Percentiles rank a stretch among this genome's conserved stretches.
Conservation (phyloP, 2,797 vertebrate species). For the Karalla daura region DNA sequence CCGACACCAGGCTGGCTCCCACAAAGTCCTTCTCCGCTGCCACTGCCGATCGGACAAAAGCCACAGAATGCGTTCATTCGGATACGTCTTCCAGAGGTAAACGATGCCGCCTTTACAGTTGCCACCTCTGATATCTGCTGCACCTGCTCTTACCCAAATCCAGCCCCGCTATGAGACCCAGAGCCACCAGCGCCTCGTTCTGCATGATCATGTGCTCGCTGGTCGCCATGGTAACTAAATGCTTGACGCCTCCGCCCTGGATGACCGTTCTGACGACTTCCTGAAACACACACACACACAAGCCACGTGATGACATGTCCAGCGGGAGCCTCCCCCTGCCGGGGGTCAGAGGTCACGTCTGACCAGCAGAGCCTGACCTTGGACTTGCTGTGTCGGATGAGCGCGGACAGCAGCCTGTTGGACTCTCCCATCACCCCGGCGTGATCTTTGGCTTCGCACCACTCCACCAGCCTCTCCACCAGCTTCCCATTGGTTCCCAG, state of each 20-base stretch:
- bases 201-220: slow-evolving; percentile 99
- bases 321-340: too few species aligned
- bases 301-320: background rate
- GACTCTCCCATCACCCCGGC: slow-evolving; percentile 99
- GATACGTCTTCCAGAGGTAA: too few species aligned
- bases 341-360: too few species aligned
- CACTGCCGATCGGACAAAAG: slow-evolving; percentile 74
- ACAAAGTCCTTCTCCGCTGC: slow-evolving; percentile 96
- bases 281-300: slow-evolving; percentile 81
- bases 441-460: slow-evolving; percentile 99
- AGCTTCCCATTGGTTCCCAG: slow-evolving; percentile 93
- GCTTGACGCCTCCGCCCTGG: slow-evolving; percentile 94
- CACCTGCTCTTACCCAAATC: slow-evolving; percentile 91
- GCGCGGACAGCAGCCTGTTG: slow-evolving; percentile 95
- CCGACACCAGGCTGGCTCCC: slow-evolving; percentile 90
- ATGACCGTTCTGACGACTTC: slow-evolving; percentile 95
- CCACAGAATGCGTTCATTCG: background rate
- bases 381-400: slow-evolving; percentile 98
- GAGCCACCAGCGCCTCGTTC: slow-evolving; percentile 96
- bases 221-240: slow-evolving; percentile 97
- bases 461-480: slow-evolving; percentile 95
- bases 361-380: slow-evolving; percentile 81
- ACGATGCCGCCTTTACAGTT: too few species aligned
- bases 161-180: slow-evolving; percentile 94
- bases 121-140: too few species aligned